These are phyloP conservation scores for Venusia cambrica DNA, from an alignment of 2,888 invertebrate species.

Conservation along the genomic window DNA sequence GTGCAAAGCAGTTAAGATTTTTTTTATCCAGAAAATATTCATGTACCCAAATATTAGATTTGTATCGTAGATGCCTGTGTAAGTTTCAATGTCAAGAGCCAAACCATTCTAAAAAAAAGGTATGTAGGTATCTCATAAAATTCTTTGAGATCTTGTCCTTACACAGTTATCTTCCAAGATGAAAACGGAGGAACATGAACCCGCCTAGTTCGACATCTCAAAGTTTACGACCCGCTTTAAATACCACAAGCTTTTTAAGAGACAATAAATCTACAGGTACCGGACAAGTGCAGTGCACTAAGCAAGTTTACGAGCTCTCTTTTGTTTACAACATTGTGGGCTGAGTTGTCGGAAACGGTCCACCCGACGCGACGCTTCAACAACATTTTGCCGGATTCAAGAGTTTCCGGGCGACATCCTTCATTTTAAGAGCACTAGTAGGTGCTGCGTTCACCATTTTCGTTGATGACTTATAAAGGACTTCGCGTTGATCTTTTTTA, in stretches of 20 bases:
- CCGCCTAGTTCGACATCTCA: conserved; percentile 18
- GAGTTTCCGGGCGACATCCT: conserved; percentile 30
- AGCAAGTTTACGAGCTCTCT: conserved; percentile 36
- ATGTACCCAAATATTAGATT: too few species aligned
- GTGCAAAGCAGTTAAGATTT: too few species aligned
- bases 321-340: conserved; percentile 43
- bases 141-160: too few species aligned
- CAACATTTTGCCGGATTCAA: conserved; percentile 34
- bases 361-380: conserved; percentile 42
- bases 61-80: too few species aligned
- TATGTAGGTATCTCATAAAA: too few species aligned
- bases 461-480: conserved; percentile 16
- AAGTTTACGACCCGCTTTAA: conserved; percentile 21
- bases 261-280: conserved; percentile 36
- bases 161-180: too few species aligned
- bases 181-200: conserved; percentile 22
- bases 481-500: too few species aligned
- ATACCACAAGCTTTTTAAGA: conserved; percentile 28
- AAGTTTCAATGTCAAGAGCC: too few species aligned
- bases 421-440: conserved; percentile 36
- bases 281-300: conserved; percentile 48
- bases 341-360: conserved; percentile 46
- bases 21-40: too few species aligned
- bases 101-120: too few species aligned
- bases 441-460: conserved; percentile 32